These are phyloP conservation scores for Myioborus miniatus DNA, from an alignment of 2,797 vertebrate genomes.

Conservation along the genomic window DNA sequence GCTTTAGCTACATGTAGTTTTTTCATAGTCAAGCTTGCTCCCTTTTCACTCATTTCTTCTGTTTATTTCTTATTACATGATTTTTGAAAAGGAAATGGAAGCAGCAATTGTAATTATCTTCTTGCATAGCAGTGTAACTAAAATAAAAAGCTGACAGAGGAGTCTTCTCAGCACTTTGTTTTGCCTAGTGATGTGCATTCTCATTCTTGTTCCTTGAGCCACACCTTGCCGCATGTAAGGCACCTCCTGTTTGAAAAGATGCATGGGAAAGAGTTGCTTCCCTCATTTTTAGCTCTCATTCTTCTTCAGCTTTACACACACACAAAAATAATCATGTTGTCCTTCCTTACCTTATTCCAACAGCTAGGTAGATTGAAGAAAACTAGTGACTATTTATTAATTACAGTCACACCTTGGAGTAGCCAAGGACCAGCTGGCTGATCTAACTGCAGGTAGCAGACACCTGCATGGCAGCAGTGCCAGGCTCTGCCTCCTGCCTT, in stretches of 20 bases:
- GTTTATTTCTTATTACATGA: neutral
- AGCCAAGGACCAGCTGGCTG: neutral
- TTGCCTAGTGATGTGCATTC: neutral
- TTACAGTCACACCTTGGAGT: neutral
- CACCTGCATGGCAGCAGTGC: rapidly evolving
- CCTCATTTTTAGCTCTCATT: neutral
- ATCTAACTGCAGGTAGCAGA: neutral
- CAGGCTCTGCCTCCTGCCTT: neutral
- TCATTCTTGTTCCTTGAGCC: neutral
- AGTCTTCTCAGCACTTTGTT: neutral
- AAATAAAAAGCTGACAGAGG: neutral
- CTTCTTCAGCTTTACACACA: neutral
- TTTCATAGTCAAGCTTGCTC: neutral
- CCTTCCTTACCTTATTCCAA: neutral
- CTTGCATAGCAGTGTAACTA: neutral
- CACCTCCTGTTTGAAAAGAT: neutral
- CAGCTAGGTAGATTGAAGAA: neutral
- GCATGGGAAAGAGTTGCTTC: neutral
- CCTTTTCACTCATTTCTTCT: neutral
- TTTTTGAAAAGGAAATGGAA: neutral
- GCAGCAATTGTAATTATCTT: neutral
- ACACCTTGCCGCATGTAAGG: rapidly evolving
- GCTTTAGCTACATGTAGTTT: neutral
- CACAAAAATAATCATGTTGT: neutral
- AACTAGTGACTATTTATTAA: neutral